Conservation (phyloP, 2,797 vertebrate species). For the Selene dorsalis region DNA sequence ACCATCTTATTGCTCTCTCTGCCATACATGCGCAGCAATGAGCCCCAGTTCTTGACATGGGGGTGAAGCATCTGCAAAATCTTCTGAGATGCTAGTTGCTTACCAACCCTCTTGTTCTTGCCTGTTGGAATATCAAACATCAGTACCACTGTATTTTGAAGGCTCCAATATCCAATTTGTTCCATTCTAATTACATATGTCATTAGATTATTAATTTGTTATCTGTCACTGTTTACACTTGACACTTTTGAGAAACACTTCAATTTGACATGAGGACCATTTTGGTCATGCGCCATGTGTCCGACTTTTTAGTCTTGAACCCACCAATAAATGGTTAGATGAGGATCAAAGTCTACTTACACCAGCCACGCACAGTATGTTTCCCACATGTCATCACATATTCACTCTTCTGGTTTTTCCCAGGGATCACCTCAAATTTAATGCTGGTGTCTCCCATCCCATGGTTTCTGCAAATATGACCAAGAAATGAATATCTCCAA, state of each 20-base stretch:
- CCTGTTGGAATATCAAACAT: constrained; percentile 77
- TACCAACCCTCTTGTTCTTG: constrained; percentile 98
- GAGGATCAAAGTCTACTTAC: constrained; percentile 85
- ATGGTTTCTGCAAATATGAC: constrained; percentile 89
- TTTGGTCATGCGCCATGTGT: no score
- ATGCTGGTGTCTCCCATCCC: constrained; percentile 99
- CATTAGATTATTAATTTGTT: no score
- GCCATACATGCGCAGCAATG: constrained; percentile 98
- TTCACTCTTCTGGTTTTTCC: constrained; percentile 99
- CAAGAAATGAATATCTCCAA: not conserved
- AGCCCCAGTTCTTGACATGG: constrained; percentile 99
- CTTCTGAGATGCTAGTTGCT: constrained; percentile 98
- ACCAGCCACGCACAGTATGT: constrained; percentile 98
- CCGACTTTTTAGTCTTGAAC: no score
- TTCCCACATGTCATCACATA: constrained; percentile 99
- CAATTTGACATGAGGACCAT: no score
- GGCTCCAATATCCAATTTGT: not conserved
- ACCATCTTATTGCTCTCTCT: constrained; percentile 98
- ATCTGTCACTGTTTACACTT: no score
- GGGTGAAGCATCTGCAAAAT: constrained; percentile 98
- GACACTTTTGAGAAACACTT: no score
- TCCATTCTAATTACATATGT: not conserved
- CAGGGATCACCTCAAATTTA: constrained; percentile 99
- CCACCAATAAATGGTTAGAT: not conserved
- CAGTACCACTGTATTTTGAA: not conserved